phyloP scores from a whole-genome alignment of 1,140 invertebrate genomes.

The Drosophila nigromelanica region DNA sequence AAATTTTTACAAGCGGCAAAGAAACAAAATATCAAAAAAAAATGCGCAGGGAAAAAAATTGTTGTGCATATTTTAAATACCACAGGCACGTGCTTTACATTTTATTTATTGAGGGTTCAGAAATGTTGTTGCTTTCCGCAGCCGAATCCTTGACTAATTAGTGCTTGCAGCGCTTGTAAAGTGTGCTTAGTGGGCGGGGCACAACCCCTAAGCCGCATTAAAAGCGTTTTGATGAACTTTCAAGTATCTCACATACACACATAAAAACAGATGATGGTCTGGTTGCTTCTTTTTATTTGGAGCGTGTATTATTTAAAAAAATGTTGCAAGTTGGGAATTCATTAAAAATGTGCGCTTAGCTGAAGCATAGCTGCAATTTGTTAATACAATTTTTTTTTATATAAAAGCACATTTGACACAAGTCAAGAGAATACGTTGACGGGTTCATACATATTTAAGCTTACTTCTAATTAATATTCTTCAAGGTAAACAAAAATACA shows the following conservation, averaged over 20 bases:
- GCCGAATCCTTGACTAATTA: slow-evolving; percentile 71
- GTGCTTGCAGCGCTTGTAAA: slow-evolving; percentile 27
- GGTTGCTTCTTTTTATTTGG: slow-evolving; percentile 6
- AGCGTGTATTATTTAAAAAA: slow-evolving; percentile 15
- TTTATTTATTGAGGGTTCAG: slow-evolving; percentile 20
- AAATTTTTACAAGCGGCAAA: slow-evolving; percentile 34
- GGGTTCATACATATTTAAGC: too few relatives aligned
- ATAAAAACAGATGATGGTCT: slow-evolving; percentile 32
- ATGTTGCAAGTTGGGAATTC: slow-evolving; percentile 43
- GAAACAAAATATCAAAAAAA: not conserved
- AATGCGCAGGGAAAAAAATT: slow-evolving; percentile 5
- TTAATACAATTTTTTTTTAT: slow-evolving; percentile 23
- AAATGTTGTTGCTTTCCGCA: slow-evolving; percentile 15
- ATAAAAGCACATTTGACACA: not conserved
- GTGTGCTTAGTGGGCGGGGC: slow-evolving; percentile 1
- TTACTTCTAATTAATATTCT: not conserved
- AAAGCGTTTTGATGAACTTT: slow-evolving; percentile 30
- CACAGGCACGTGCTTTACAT: slow-evolving; percentile 47
- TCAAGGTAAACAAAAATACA: not conserved
- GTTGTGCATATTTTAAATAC: slow-evolving; percentile 57
- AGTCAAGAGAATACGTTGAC: too few relatives aligned
- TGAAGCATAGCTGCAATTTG: slow-evolving; percentile 36
- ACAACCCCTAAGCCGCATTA: slow-evolving; percentile 32
- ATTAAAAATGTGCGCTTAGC: slow-evolving; percentile 68
- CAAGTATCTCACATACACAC: slow-evolving; percentile 28